A percentile compares a stretch with the other conserved stretches of the same genome.
phyloP scores from a whole-genome alignment of 1,140 invertebrate species.

The Bombyx mori region ASM3026992v2 NC_085112.1:13292501-13293000 shows the following conservation, averaged over 20 bases:
- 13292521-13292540: constrained; percentile 24
- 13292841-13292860: constrained; percentile 17
- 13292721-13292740: too few relatives aligned
- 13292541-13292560: constrained; percentile 3
- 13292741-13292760: constrained; percentile 6
- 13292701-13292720: background rate
- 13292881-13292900: constrained; percentile 54
- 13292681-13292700: constrained; percentile 4
- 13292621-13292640: constrained; percentile 51
- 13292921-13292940: constrained; percentile 26
- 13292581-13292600: constrained; percentile 38
- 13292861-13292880: constrained; percentile 35
- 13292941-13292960: constrained; percentile 20
- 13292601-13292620: constrained; percentile 25
- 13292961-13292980: constrained; percentile 8
- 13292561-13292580: constrained; percentile 14
- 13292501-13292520: constrained; percentile 15
- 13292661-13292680: constrained; percentile 44
- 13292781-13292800: constrained; percentile 21
- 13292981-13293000: constrained; percentile 31
- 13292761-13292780: constrained; percentile 8
- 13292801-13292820: background rate
- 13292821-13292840: constrained; percentile 11
- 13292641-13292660: constrained; percentile 59
- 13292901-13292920: constrained; percentile 2